Percentiles rank a stretch among this genome's conserved stretches.
Conservation (phyloP, 2,113 vertebrate species). For the Bubo bubo region DNA sequence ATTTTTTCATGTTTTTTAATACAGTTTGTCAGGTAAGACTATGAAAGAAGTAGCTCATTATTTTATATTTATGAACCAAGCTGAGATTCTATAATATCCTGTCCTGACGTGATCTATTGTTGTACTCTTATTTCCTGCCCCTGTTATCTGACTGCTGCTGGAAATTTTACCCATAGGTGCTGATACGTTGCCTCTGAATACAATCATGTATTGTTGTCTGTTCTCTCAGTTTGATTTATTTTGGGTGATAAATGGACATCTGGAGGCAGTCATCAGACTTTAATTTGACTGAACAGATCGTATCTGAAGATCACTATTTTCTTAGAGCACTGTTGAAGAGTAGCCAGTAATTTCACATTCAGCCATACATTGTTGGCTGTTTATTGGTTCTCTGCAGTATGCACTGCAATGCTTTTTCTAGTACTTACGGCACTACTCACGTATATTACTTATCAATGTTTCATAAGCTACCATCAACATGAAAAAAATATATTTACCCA, state of each 20-base stretch:
- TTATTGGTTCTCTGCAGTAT: constrained; percentile 12
- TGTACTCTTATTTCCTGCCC: constrained; percentile 48
- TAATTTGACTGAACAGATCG: constrained; percentile 60
- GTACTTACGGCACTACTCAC: not conserved
- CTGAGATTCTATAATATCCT: constrained; percentile 63
- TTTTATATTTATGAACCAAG: constrained; percentile 48
- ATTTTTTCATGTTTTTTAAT: constrained; percentile 3
- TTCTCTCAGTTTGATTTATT: constrained; percentile 45
- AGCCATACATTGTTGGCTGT: not conserved
- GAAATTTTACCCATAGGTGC: constrained; percentile 41
- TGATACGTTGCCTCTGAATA: constrained; percentile 31
- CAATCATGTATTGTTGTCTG: constrained; percentile 24
- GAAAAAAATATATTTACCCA: not conserved
- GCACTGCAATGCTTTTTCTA: not conserved
- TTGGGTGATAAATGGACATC: constrained; percentile 54
- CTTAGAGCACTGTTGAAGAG: not conserved
- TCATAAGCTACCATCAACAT: not conserved
- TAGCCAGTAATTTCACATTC: constrained; percentile 40
- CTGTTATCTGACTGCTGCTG: constrained; percentile 49
- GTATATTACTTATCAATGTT: not conserved
- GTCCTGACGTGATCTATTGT: constrained; percentile 46
- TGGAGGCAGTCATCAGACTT: constrained; percentile 51
- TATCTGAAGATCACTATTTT: constrained; percentile 58
- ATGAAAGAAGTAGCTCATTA: not conserved
- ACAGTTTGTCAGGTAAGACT: constrained; percentile 4